Conservation (phyloP, 2,888 invertebrate species). For the Pseudococcus viburni region DNA sequence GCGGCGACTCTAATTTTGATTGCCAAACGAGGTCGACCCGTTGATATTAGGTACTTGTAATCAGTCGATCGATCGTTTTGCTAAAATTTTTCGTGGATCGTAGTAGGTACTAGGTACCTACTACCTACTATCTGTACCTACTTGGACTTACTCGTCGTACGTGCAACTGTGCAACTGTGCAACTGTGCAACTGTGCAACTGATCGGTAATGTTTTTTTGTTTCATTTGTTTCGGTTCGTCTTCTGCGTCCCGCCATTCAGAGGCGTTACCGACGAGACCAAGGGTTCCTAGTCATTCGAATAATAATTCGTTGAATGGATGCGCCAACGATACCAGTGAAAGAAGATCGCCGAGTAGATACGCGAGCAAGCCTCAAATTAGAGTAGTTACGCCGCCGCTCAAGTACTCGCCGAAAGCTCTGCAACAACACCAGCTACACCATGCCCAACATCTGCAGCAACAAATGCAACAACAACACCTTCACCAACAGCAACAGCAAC, state of each 20-base stretch:
- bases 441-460: slow-evolving; percentile 43
- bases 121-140: too few species aligned
- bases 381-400: slow-evolving; percentile 53
- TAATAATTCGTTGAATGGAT: slow-evolving; percentile 51
- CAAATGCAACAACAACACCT: slow-evolving; percentile 64
- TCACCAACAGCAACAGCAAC: slow-evolving; percentile 37
- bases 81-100: too few species aligned
- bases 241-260: background rate
- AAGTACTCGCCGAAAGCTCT: slow-evolving; percentile 33
- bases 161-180: too few species aligned
- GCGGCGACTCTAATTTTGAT: too few species aligned
- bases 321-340: slow-evolving; percentile 49
- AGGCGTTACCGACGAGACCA: slow-evolving; percentile 60
- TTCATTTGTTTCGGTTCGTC: too few species aligned
- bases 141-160: too few species aligned
- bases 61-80: too few species aligned
- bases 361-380: slow-evolving; percentile 50
- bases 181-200: too few species aligned
- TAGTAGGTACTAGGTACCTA: too few species aligned
- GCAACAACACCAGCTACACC: slow-evolving; percentile 56
- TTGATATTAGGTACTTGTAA: too few species aligned
- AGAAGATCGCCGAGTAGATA: slow-evolving; percentile 42
- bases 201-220: background rate
- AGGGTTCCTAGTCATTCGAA: slow-evolving; percentile 49
- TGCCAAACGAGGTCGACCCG: too few species aligned